A percentile compares a stretch with the other conserved stretches of the same genome.
phyloP scores from a whole-genome alignment of 2,888 invertebrate genomes.

The Capitulum mitella region DNA sequence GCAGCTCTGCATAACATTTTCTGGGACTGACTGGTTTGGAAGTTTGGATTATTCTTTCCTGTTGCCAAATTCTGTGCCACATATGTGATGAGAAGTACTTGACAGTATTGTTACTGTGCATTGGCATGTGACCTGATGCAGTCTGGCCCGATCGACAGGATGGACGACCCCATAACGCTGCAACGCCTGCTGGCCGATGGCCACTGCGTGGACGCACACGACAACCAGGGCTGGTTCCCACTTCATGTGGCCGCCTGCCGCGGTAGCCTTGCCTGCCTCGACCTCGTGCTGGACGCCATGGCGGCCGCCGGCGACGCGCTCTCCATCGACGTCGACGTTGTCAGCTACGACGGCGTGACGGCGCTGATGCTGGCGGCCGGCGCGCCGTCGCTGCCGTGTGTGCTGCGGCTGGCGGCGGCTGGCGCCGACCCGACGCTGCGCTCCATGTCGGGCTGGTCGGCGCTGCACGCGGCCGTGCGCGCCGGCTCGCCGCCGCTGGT shows the following conservation, averaged over 20 bases:
- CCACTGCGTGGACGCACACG: not conserved
- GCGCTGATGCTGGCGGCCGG: constrained; percentile 16
- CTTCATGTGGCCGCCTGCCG: not conserved
- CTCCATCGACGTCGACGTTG: constrained; percentile 5
- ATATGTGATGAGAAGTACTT: not conserved
- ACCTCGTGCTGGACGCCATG: not conserved
- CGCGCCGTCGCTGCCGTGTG: not conserved
- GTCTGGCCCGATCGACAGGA: not conserved
- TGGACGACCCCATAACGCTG: not conserved
- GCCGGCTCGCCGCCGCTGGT: not conserved
- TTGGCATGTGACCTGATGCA: not conserved
- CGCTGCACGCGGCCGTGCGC: constrained; percentile 20
- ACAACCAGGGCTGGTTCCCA: constrained; percentile 23
- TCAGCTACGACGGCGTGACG: not conserved
- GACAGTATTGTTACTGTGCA: not conserved
- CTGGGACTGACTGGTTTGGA: not conserved
- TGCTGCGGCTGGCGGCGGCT: not conserved
- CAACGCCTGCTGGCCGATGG: not conserved
- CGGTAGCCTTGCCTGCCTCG: not conserved
- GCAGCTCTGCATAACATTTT: not conserved
- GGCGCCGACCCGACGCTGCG: constrained; percentile 4
- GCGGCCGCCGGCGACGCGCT: not conserved
- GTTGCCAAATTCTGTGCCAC: not conserved
- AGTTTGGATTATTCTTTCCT: not conserved
- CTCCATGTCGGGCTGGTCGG: not conserved